Conservation (phyloP, 2,797 vertebrate species). For the Eutrigla gurnardus region DNA sequence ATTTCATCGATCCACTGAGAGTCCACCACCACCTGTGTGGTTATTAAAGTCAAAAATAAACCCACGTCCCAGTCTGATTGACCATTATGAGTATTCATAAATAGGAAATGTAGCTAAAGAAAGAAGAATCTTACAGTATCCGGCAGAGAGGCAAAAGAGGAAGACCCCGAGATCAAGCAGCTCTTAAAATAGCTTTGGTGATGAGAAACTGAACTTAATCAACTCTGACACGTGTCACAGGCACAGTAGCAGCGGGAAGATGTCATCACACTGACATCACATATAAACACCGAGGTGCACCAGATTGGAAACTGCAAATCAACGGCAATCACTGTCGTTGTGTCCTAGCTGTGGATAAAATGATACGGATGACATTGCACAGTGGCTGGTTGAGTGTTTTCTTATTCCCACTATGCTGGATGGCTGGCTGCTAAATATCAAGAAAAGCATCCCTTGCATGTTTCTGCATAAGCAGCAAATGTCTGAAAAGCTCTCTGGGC, state of each 20-base stretch:
- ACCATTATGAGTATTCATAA: neutral
- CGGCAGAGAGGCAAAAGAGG: conserved; percentile 34
- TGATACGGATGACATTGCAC: conserved; percentile 39
- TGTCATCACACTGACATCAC: conserved; percentile 43
- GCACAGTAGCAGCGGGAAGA: conserved; percentile 32
- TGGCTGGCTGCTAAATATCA: conserved; percentile 55
- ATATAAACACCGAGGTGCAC: neutral
- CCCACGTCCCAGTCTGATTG: neutral
- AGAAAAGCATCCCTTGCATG: conserved; percentile 61
- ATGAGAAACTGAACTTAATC: conserved; percentile 40
- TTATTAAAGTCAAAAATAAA: neutral
- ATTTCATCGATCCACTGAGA: neutral
- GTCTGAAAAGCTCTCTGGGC: conserved; percentile 69
- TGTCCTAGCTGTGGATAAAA: conserved; percentile 19
- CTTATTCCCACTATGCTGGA: conserved; percentile 6
- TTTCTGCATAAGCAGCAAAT: conserved; percentile 77
- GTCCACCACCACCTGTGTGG: neutral
- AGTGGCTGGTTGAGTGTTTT: neutral
- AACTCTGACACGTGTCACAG: conserved; percentile 38
- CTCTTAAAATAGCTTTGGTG: conserved; percentile 70
- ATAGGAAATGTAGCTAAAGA: neutral
- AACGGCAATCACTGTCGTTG: neutral
- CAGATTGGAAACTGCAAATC: neutral
- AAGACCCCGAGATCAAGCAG: conserved; percentile 39
- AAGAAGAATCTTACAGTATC: conserved; percentile 47